Conservation (phyloP, 2,888 invertebrate species). For the Agrypnus murinus region DNA sequence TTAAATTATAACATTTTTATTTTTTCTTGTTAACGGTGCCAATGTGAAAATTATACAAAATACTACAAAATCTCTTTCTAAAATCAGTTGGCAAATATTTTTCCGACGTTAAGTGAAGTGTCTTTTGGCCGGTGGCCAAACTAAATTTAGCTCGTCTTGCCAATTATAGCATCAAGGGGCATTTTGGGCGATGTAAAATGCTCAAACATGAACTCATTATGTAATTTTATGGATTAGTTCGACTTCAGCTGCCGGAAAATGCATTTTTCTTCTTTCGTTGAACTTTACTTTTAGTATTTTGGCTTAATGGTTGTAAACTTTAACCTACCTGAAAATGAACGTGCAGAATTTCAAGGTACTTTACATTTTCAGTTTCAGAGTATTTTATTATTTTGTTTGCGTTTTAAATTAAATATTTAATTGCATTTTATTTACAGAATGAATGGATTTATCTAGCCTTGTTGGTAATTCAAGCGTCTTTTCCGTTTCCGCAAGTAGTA, state of each 20-base stretch:
- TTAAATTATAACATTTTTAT: constrained; percentile 6
- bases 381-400: too few species aligned
- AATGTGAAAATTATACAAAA: constrained; percentile 23
- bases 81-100: constrained; percentile 35
- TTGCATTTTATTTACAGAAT: too few species aligned
- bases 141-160: constrained; percentile 53
- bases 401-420: too few species aligned
- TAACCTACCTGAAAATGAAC: too few species aligned
- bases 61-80: constrained; percentile 23
- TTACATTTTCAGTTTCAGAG: too few species aligned
- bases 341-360: too few species aligned
- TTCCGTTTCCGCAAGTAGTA: constrained; percentile 23
- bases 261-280: constrained; percentile 19
- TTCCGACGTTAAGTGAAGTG: constrained; percentile 36
- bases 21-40: constrained; percentile 8
- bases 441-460: constrained; percentile 5
- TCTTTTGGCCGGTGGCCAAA: constrained; percentile 50
- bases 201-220: constrained; percentile 50
- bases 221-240: constrained; percentile 33
- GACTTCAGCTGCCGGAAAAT: constrained; percentile 13
- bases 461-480: constrained; percentile 8
- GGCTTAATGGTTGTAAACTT: too few species aligned
- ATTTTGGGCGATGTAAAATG: constrained; percentile 44
- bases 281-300: not conserved
- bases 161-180: constrained; percentile 52